Evolutionary conservation across 1,140 invertebrate genomes (phyloP), one percentile per base, ranked within the genome.

Genomic region (Brachionus rubens): DNA sequence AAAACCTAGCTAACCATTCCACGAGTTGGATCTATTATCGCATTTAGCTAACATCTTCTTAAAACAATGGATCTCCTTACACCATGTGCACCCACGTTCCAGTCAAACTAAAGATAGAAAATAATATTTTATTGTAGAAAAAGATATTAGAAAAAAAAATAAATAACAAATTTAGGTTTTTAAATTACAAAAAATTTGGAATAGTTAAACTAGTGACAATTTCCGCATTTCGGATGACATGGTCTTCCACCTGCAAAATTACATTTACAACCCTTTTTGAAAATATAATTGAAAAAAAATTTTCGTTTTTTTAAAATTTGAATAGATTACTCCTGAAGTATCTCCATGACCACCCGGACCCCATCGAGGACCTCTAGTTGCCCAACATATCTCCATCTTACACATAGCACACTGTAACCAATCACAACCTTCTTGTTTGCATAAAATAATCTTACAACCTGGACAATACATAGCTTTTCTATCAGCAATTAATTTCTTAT

Each of bases 351-450:
- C 72, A 33, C 36, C 52, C 19, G 72, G 72, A 43, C 72, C 72
- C 72, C 72, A 75, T 43, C 72, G 30, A 14, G 72, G 36, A 56
- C 72, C 68, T 72, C 68, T 72, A 16, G 68, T 72, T 4, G 28
- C 68, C 68, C 68, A 96, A 82, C 94, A 96, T 47, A 96, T 94
- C 85, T 96, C 93, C 14, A 91, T 93, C 84, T 92, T 91, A 83
- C 94, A 96, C 84, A 93, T 92, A 0, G 91, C 91, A 83, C 94
- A 96, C 54, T 90, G 88, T 30, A 96, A 85, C 93, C 93, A 95
- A 84, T 96, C 93, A 87, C 94, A 96, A 24, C 94, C 93, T 89
- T 91, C 93, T 86, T 94, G 94, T 82, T 96, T 94, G 86, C 92
- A 91, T 16, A 75, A 5, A 12, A 96, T 88, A 19, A 93, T 89